These are phyloP conservation scores for Ursus arctos DNA, from an alignment of 2,113 vertebrate genomes.

Conservation along the genomic window DNA sequence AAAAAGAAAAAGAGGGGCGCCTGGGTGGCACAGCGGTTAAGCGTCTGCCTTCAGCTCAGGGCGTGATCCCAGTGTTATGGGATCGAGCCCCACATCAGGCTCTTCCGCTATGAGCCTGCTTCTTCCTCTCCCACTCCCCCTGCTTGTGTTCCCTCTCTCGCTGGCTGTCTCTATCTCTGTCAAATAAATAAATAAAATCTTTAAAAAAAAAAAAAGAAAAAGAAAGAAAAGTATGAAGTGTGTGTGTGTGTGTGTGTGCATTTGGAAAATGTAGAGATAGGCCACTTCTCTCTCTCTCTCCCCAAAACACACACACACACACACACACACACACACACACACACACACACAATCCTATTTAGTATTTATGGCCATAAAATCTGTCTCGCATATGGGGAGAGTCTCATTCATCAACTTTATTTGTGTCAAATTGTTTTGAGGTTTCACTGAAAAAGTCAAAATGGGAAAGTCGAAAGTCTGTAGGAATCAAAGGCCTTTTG, in stretches of 20 bases:
- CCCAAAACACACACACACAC: background rate
- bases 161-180: too few relatives aligned
- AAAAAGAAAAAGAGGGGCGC: background rate
- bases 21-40: too few relatives aligned
- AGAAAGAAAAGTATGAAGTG: background rate
- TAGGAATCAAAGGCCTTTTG: conserved; percentile 32
- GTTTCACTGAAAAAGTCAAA: conserved; percentile 24
- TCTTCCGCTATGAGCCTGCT: too few relatives aligned
- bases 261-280: background rate
- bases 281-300: too few relatives aligned
- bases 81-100: too few relatives aligned
- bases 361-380: background rate
- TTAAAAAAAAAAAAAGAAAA: background rate
- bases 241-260: background rate
- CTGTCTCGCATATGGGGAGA: background rate
- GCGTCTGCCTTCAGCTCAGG: too few relatives aligned
- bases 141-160: too few relatives aligned
- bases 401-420: conserved; percentile 4
- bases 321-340: background rate
- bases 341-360: background rate
- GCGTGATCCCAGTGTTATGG: too few relatives aligned
- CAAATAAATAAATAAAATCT: too few relatives aligned
- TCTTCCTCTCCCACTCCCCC: too few relatives aligned
- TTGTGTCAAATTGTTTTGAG: conserved; percentile 35
- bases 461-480: background rate